phyloP scores from a whole-genome alignment of 2,888 invertebrate species.

The Mactromeris polynyma region DNA sequence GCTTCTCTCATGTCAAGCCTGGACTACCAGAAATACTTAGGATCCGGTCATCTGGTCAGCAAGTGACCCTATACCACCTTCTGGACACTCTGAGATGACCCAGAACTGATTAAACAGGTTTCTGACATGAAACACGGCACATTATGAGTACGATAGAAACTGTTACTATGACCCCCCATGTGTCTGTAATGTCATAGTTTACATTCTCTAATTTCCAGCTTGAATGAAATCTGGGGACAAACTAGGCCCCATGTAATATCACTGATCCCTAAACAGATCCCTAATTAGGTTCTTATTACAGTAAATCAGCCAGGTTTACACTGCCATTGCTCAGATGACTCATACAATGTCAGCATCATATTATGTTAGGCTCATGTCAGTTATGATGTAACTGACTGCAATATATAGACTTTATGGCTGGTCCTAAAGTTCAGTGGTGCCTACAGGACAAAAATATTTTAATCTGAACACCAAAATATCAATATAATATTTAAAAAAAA shows the following conservation, averaged over 20 bases:
- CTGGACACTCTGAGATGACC: conserved; percentile 39
- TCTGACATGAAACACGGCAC: conserved; percentile 39
- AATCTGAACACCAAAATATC: too few species aligned
- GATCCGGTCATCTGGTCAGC: conserved; percentile 43
- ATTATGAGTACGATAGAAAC: neutral
- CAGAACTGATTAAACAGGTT: conserved; percentile 51
- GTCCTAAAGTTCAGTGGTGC: too few species aligned
- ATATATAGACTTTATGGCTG: too few species aligned
- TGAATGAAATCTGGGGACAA: neutral
- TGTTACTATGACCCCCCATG: neutral
- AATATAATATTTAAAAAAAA: too few species aligned
- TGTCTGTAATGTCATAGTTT: conserved; percentile 51
- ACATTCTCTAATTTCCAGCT: conserved; percentile 40
- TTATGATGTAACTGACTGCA: too few species aligned
- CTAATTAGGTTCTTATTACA: conserved; percentile 14
- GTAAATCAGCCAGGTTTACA: neutral
- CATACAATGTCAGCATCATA: too few species aligned
- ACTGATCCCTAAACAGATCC: neutral
- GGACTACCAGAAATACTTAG: conserved; percentile 11
- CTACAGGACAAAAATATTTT: too few species aligned
- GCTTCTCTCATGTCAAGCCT: conserved; percentile 14
- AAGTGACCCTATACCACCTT: conserved; percentile 44
- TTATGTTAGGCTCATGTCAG: neutral
- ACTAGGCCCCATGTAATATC: neutral
- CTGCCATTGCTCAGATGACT: neutral